Evolutionary conservation across 2,797 vertebrate species (phyloP).

Genomic region (Chelidonichthys spinosus): DNA sequence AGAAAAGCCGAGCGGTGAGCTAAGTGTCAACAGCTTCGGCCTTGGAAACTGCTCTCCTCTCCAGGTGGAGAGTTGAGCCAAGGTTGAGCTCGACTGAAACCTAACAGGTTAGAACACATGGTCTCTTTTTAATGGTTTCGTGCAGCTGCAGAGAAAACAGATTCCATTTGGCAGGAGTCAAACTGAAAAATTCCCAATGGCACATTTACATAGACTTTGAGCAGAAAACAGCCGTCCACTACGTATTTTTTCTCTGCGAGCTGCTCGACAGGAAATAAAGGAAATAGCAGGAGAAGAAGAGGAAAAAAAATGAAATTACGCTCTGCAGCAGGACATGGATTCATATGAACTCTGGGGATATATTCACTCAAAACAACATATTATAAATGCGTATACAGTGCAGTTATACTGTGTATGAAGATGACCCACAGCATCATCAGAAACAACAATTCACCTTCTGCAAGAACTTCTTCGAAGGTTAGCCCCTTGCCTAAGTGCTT

Average conservation of each 20-base stretch:
- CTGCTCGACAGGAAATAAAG: constrained; percentile 58
- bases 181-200: constrained; percentile 69
- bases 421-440: not conserved
- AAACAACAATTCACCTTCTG: not conserved
- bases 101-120: constrained; percentile 82
- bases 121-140: constrained; percentile 76
- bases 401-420: not conserved
- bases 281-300: constrained; percentile 38
- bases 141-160: constrained; percentile 81
- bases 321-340: constrained; percentile 32
- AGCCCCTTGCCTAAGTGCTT: constrained; percentile 5
- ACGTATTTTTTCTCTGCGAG: constrained; percentile 50
- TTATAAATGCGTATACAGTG: constrained; percentile 28
- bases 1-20: constrained; percentile 59
- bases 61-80: constrained; percentile 84
- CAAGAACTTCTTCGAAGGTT: not conserved
- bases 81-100: constrained; percentile 82
- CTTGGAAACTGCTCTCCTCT: constrained; percentile 72
- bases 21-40: constrained; percentile 69
- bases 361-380: constrained; percentile 41
- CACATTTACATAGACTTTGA: constrained; percentile 66
- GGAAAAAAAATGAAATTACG: constrained; percentile 29
- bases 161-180: constrained; percentile 74
- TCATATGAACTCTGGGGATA: constrained; percentile 29
- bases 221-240: constrained; percentile 65